Evolutionary conservation across 2,888 invertebrate genomes (phyloP), one percentile per base, ranked within the genome.

Genomic region (Spicauda simplicius): DNA sequence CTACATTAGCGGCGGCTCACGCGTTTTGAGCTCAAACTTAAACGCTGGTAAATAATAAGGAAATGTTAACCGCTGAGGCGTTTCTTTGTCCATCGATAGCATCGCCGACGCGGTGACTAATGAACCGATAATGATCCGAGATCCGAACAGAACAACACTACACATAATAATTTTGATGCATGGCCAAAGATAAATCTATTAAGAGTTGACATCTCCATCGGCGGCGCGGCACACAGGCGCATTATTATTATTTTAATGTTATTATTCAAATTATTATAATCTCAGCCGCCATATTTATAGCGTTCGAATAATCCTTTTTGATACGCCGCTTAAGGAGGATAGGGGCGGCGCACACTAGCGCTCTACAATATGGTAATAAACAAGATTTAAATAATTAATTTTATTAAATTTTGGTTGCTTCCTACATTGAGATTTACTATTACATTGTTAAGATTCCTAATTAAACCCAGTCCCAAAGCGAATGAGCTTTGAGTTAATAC

Each of bases 261-360:
- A 90, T 89, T 89, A 91, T 90, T 90, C 87, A 90, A 88, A 90
- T 91, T 90, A 89, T 90, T 82, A 89, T 90, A 90, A 90, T 90
- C 90, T 88, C 82, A 77, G 79, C 83, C 80, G 83, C 86, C 84
- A 86, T 91, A 91, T 91, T 91, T 91, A 91, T 90, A 81, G 85
- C 84, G 76, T 78, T 79, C 80, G 77, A 80, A 78, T 90, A 90
- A 91, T 85, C 89, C 86, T 85, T 84, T 91, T 88, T 84, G 90
- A 87, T 87, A 86, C 85, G 91, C 91, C 91, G 91, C 90, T 87
- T 85, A 80, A 76, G 80, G 71, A 80, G 53, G 16, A 7, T 57
- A 57, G 69, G 70, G 72, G 72, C 71, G 68, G 30, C 79, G 79
- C 65, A 73, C 74, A 81, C 73, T 45, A n/a, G 41, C 45, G n/a